Evolutionary conservation across 2,797 vertebrate species (phyloP), one percentile per base, ranked within the genome.

Genomic region (Oreonectes daqikongensis): DNA sequence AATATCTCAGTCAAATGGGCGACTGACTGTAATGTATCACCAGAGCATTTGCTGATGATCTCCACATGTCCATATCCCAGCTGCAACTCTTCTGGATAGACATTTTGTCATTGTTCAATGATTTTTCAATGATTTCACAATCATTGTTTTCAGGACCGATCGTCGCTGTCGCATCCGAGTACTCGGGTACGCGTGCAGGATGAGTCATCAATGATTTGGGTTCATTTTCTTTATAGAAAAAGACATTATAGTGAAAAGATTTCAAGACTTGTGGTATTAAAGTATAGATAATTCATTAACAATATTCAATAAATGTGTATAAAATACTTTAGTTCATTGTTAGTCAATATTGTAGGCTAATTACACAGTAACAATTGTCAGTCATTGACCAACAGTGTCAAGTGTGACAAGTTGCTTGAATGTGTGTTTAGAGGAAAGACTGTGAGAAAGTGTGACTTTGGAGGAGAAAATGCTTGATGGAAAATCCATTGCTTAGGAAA

Each of bases 401-500:
- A 46, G 40, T 46, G 15, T 32, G 57, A 60, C 18, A 57, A 60
- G 30, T 12, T 59, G 28, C 26, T 46, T 48, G 22, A 60, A 61
- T 18, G 3, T 48, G 65, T 69, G 65, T 69, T 69, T 69, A 69
- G 38, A 55, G 35, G 8, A 59, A 35, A 68, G 20, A 59, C 26
- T 57, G 26, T 24, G 26, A 59, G 44, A 65, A 75, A 57, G 14
- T 24, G 26, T 67, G 38, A 11, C 24, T 32, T 12, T 46, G n/a
- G 24, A 46, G 30, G 38, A 59, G 38, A 26, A 57, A 40, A 46
- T 28, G 66, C 53, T 68, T 60, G 53, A 76, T 48, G 64, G 74
- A 68, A 76, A 76, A 76, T 76, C 74, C 53, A 76, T 76, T 38
- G 40, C 53, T 68, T 65, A 26, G 38, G 40, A 11, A 55, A 66